Evolutionary conservation across 2,888 invertebrate genomes (phyloP), one percentile per base, ranked within the genome.

Genomic region (Stenichneumon culpator): DNA sequence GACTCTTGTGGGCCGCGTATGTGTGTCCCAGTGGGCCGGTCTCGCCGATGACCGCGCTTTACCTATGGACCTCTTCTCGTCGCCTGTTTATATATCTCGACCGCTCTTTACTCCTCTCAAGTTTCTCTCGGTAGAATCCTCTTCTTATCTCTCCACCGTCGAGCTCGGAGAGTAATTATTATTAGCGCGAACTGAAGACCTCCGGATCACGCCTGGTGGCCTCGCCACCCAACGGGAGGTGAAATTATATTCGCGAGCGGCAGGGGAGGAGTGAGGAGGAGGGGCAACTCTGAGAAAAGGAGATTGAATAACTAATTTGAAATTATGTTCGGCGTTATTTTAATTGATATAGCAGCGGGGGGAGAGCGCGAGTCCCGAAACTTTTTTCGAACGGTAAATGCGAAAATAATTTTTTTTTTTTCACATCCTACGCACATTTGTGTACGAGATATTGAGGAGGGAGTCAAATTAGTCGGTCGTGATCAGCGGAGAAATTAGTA

Each of bases 161-260:
- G 63, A 74, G 47, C 63, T 39, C 63, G 32, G 63, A 63, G 63
- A 74, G 74, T 74, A 74, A 74, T 74, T 74, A 73, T 73, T 60
- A 74, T 74, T 47, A 63, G 74, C 74, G 32, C 47, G 50, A 74
- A 63, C 50, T 28, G 50, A 63, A 63, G n/a, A 74, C 47, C 63
- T 50, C 74, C 16, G 60, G 19, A n/a, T 74, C 47, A 32, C 25
- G 74, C 50, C 63, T 19, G 63, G 63, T 63, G 63, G 47, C 28
- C 36, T 39, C 47, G 11, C 22, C 7, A 9, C 22, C 32, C n/a
- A 32, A 47, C n/a, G n/a, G 9, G 11, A 60, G n/a, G 9, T 1
- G 44, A 19, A 74, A 60, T 47, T 63, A 36, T 47, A 44, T 22
- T 73, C 16, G 14, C 3, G 32, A n/a, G 16, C 1, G 25, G 16